Percentiles rank a stretch among this genome's conserved stretches.
Conservation (phyloP, 2,797 vertebrate species). For the Gallirallus australis region DNA sequence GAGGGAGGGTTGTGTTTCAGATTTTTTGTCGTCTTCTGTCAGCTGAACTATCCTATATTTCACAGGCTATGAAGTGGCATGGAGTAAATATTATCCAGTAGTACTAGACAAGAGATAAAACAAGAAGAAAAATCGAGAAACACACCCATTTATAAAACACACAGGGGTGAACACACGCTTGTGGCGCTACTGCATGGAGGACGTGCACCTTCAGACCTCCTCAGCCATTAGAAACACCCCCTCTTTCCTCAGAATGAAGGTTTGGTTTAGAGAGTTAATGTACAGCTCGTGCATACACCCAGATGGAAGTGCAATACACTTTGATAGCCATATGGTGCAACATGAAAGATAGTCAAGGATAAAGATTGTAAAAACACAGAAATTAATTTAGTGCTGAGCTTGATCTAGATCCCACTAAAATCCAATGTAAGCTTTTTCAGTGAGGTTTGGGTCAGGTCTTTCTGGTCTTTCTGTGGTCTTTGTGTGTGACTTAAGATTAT, state of each 20-base stretch:
- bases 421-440: background rate
- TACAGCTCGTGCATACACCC: background rate
- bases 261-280: background rate
- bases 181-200: fast-evolving
- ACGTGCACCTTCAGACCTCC: background rate
- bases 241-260: background rate
- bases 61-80: background rate
- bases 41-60: background rate
- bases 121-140: background rate
- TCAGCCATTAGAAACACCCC: background rate
- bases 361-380: slow-evolving; percentile 20
- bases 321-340: background rate
- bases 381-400: slow-evolving; percentile 22
- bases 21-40: fast-evolving
- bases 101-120: background rate
- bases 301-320: background rate
- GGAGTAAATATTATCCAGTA: background rate
- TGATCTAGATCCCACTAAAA: slow-evolving; percentile 2
- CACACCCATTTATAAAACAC: background rate
- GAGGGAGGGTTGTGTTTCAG: fast-evolving
- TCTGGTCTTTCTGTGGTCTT: background rate
- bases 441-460: background rate
- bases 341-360: background rate
- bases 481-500: background rate
- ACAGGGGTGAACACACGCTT: fast-evolving